These are phyloP conservation scores for Setipinna tenuifilis DNA, from an alignment of 2,797 vertebrate species.

Conservation along the genomic window DNA sequence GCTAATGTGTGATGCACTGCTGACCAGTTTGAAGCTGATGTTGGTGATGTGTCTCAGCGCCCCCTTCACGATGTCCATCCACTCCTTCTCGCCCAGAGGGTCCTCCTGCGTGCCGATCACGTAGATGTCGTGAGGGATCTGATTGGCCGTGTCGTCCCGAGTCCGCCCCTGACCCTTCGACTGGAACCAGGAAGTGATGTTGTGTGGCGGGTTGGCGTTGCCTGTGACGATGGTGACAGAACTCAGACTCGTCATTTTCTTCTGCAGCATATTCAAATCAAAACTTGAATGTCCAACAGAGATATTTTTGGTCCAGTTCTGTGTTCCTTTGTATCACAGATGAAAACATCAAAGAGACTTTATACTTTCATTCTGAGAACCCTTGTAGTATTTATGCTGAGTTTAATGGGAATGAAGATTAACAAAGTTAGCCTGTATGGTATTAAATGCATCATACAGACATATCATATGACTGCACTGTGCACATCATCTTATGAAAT, in stretches of 20 bases:
- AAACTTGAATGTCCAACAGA: neutral
- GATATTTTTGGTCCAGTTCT: neutral
- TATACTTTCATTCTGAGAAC: too few species aligned
- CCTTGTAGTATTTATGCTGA: too few species aligned
- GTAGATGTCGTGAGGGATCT: constrained; percentile 96
- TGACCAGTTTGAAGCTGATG: constrained; percentile 92
- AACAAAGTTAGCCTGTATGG: too few species aligned
- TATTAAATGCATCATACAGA: too few species aligned
- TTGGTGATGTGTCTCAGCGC: constrained; percentile 90
- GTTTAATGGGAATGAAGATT: too few species aligned
- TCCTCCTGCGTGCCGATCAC: constrained; percentile 97
- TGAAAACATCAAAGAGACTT: neutral
- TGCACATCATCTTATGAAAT: too few species aligned
- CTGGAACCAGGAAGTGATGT: constrained; percentile 95
- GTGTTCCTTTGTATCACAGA: neutral
- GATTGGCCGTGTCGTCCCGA: constrained; percentile 89
- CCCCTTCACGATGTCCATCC: constrained; percentile 85
- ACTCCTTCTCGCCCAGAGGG: constrained; percentile 89
- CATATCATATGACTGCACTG: too few species aligned
- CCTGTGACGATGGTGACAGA: constrained; percentile 74
- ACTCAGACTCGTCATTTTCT: neutral
- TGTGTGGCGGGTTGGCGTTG: constrained; percentile 85
- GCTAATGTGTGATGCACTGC: constrained; percentile 8
- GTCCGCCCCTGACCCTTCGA: constrained; percentile 97
- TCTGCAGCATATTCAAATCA: neutral